These are phyloP conservation scores for Silurus meridionalis DNA, from an alignment of 2,113 vertebrate species.

Conservation along the genomic window DNA sequence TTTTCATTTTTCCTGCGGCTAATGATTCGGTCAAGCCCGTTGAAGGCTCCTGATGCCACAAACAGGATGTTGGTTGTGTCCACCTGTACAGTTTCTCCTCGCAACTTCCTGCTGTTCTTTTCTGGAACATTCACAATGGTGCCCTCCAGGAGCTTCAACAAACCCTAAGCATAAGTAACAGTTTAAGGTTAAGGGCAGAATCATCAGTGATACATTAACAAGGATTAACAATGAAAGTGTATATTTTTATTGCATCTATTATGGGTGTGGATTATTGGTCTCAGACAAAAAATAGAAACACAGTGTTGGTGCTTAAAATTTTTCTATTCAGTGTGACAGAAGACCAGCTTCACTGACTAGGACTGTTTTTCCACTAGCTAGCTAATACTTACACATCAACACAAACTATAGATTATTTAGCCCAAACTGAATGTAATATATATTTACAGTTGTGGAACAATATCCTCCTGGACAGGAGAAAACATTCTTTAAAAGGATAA, in stretches of 20 bases:
- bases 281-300: background rate
- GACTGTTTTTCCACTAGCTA: background rate
- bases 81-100: conserved; percentile 86
- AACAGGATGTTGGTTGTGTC: conserved; percentile 90
- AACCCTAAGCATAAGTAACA: conserved; percentile 68
- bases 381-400: background rate
- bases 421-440: background rate
- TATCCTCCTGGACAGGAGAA: background rate
- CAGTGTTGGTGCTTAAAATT: background rate
- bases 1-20: conserved; percentile 90
- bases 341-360: background rate
- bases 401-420: background rate
- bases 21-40: conserved; percentile 87
- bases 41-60: conserved; percentile 87
- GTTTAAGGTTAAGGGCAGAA: background rate
- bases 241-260: background rate
- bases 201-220: background rate
- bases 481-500: background rate
- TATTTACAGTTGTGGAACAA: conserved; percentile 10
- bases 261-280: background rate
- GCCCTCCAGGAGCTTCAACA: conserved; percentile 86
- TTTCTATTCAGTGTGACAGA: background rate
- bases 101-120: conserved; percentile 85
- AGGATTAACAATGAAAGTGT: background rate
- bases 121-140: conserved; percentile 88